Conservation (phyloP, 2,888 invertebrate species). For the Schrankia costaestrigalis region DNA sequence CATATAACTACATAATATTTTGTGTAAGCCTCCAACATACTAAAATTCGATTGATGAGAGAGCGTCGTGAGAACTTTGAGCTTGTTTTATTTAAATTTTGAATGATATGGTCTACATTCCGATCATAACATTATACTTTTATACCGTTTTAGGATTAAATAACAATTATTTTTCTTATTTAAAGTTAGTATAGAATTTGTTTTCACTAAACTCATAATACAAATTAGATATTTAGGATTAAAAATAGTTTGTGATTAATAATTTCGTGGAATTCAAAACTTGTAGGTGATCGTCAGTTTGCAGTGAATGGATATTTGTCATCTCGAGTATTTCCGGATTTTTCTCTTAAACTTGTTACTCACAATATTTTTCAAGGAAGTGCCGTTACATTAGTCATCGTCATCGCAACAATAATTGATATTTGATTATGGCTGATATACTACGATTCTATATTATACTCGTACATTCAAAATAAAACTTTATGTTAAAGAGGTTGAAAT, state of each 20-base stretch:
- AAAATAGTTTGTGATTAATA: constrained; percentile 11
- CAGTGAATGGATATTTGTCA: constrained; percentile 23
- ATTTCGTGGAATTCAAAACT: constrained; percentile 15
- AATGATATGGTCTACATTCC: constrained; percentile 28
- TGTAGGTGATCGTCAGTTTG: constrained; percentile 15
- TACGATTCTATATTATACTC: constrained; percentile 2
- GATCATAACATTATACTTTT: constrained; percentile 16
- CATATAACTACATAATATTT: constrained; percentile 37
- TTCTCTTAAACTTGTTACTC: constrained; percentile 30
- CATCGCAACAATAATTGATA: constrained; percentile 21
- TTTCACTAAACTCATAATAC: constrained; percentile 3
- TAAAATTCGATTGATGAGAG: constrained; percentile 32
- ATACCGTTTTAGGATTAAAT: constrained; percentile 11
- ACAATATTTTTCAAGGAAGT: constrained; percentile 27
- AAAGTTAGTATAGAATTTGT: constrained; percentile 8
- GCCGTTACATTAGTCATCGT: constrained; percentile 28
- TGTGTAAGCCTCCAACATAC: constrained; percentile 34
- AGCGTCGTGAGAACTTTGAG: constrained; percentile 28
- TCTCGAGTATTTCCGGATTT: constrained; percentile 33
- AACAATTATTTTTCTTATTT: constrained; percentile 7
- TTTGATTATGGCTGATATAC: constrained; percentile 16
- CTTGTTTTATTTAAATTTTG: constrained; percentile 27
- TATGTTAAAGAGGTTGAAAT: constrained; percentile 37
- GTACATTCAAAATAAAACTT: constrained; percentile 20
- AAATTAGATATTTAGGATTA: constrained; percentile 6